Base-by-base conservation (phyloP, 1,140 invertebrate species). In the Diabrotica undecimpunctata region DNA sequence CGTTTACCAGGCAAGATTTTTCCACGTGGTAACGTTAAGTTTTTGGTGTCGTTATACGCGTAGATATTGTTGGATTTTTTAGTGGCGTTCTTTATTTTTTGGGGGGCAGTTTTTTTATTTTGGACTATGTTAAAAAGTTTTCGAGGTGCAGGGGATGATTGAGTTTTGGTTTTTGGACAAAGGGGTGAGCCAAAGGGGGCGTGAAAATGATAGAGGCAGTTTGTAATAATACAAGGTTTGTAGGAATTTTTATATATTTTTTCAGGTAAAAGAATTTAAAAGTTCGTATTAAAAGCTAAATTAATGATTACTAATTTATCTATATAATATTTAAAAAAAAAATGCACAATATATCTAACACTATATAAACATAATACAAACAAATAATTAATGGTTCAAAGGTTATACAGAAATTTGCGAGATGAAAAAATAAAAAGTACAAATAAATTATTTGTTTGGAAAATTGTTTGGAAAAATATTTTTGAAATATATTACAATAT, bases 201-300 rank as follows among this genome's bases (percentile, higher is more conserved):
- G 62, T 52, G 66, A 70, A 63, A 62, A 70, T 70, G 68, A 66
- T 70, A 66, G 68, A 70, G 36, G 66, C 68, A 46, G 68, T 70
- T 60, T 62, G 64, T 61, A 51, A 37, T 35, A 46, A 61, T 50
- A 58, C 68, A 52, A 70, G 68, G 68, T 70, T 65, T 38, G 62
- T 64, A 25, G 25, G 25, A 25, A 46, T 46, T 46, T 46, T 46
- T 46, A 46, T 5, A 10, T 11, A 13, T 14, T 54, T 35, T 54
- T 46, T 10, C 3, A 46, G 3, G 3, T 8, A 46, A 46, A 46
- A 46, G 6, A 10, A 46, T 46, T 46, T 46, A 5, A 25, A 25
- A 25, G 25, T 25, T 25, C 4, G 4, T 25, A 25, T 25, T 25
- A 25, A 25, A 25, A 25, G 25, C 1, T 25, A 25, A 25, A 25